Evolutionary conservation across 1,140 invertebrate species (phyloP).

Genomic region (Amphibalanus amphitrite): DNA sequence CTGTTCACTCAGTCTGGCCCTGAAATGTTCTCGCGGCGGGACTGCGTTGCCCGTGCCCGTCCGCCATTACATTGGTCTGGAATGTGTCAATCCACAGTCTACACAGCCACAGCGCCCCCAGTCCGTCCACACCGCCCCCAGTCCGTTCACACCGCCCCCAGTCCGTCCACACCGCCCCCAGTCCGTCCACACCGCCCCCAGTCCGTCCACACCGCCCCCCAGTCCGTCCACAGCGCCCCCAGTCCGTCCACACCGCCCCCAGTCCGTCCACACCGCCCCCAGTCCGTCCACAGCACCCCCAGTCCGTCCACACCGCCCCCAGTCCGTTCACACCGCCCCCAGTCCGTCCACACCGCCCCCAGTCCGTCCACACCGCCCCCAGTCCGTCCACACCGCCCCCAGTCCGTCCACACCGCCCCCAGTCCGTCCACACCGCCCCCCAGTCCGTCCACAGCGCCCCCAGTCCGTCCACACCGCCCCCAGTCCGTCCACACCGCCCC

Average conservation of each 20-base stretch:
- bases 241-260: not conserved
- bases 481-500: not conserved
- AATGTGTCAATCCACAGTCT: no score
- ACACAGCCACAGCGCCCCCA: no score
- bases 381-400: not conserved
- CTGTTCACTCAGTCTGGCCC: no score
- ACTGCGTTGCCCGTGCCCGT: no score
- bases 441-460: not conserved
- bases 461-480: not conserved
- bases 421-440: not conserved
- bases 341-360: not conserved
- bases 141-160: no score
- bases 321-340: not conserved
- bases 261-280: not conserved
- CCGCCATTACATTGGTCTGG: no score
- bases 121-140: no score
- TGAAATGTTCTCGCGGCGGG: no score
- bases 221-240: not conserved
- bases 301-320: not conserved
- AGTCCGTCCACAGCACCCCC: not conserved
- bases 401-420: not conserved
- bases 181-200: no score
- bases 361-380: not conserved
- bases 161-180: no score
- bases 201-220: no score